Conservation (phyloP, 2,113 vertebrate species). For the Mobula birostris region DNA sequence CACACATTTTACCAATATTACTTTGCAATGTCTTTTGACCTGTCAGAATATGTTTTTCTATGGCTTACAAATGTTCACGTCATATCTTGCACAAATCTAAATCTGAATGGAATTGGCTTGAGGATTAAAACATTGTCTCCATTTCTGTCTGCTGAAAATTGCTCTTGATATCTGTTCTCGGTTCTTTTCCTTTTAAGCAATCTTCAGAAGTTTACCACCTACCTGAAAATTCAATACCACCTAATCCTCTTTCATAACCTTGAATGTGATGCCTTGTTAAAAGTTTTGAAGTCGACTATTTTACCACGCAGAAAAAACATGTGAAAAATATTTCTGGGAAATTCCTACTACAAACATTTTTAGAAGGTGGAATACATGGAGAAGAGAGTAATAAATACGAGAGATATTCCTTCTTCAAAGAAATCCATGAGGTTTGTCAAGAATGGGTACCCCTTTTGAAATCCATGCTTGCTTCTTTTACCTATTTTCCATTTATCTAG, state of each 20-base stretch:
- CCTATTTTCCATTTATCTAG: neutral
- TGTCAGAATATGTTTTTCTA: neutral
- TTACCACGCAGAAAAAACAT: no score
- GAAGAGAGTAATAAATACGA: no score
- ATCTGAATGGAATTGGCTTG: neutral
- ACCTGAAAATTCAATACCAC: neutral
- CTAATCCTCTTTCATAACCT: neutral
- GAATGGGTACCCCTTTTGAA: neutral
- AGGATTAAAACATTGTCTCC: neutral
- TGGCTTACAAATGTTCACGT: neutral
- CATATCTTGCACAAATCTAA: neutral
- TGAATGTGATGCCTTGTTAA: neutral
- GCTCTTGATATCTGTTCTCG: neutral
- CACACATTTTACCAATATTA: neutral
- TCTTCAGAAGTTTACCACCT: neutral
- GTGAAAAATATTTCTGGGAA: no score
- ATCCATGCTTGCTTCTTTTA: neutral
- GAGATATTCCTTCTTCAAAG: neutral
- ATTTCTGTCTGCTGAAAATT: neutral
- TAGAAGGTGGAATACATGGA: no score
- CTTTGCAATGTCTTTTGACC: neutral
- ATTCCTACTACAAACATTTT: no score
- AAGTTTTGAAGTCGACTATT: neutral
- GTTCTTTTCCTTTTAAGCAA: neutral
- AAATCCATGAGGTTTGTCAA: neutral